Percentiles rank a stretch among this genome's conserved stretches.
Evolutionary conservation across 1,140 invertebrate genomes (phyloP).

Genomic region (Drosophila takahashii): DNA sequence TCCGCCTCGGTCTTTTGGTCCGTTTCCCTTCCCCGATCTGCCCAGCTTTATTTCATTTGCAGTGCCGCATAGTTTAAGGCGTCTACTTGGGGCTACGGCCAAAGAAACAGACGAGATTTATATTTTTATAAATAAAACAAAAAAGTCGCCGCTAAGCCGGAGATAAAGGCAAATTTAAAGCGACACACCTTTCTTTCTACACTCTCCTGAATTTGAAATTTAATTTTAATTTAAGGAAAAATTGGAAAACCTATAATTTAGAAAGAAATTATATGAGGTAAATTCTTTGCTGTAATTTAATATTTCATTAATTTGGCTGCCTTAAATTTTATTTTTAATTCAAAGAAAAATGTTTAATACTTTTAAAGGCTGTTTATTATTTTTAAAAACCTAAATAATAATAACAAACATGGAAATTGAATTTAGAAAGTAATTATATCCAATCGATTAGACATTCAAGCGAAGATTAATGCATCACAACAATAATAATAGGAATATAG

Average conservation of each 20-base stretch:
- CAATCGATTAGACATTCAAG: background rate
- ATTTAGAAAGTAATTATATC: too few relatives aligned
- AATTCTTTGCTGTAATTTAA: too few relatives aligned
- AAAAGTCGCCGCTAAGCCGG: background rate
- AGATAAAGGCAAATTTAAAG: background rate
- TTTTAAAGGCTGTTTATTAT: too few relatives aligned
- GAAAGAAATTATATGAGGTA: too few relatives aligned
- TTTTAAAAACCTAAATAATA: too few relatives aligned
- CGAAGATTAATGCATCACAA: background rate
- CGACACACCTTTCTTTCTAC: background rate
- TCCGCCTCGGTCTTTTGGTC: too few relatives aligned
- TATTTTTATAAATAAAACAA: conserved; percentile 22
- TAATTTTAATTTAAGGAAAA: background rate
- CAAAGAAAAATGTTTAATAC: background rate
- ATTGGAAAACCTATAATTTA: too few relatives aligned
- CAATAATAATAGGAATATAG: background rate
- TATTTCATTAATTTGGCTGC: too few relatives aligned
- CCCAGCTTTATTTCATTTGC: conserved; percentile 38
- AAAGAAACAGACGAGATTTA: conserved; percentile 5
- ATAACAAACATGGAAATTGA: too few relatives aligned
- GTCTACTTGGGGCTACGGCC: conserved; percentile 2
- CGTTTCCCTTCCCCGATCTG: background rate
- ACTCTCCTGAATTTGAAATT: background rate
- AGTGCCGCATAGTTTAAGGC: conserved; percentile 60
- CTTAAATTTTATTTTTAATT: background rate